These are phyloP conservation scores for Lithobius niger DNA, from an alignment of 1,140 invertebrate genomes.

Conservation along the genomic window DNA sequence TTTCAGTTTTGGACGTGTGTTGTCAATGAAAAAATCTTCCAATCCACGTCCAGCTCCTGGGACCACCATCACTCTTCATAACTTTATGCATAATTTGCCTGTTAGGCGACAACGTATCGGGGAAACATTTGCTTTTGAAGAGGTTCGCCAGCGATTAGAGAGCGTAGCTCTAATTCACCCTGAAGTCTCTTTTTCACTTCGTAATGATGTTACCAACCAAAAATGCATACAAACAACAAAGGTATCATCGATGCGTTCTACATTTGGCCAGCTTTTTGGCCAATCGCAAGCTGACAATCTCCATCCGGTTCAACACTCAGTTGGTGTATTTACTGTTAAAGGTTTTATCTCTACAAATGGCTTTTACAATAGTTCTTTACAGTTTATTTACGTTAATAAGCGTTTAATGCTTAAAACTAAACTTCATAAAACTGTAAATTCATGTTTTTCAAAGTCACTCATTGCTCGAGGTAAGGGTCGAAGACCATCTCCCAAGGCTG, in stretches of 20 bases:
- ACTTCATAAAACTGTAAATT: constrained; percentile 38
- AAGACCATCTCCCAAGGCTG: too few relatives aligned
- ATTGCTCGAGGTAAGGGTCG: too few relatives aligned
- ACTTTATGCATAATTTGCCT: constrained; percentile 46
- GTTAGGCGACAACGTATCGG: constrained; percentile 43
- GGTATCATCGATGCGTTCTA: constrained; percentile 35
- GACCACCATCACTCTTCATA: constrained; percentile 46
- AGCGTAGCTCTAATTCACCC: constrained; percentile 43
- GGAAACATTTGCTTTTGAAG: constrained; percentile 39
- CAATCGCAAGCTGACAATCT: too few relatives aligned
- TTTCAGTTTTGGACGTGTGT: constrained; percentile 32
- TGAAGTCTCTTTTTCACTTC: constrained; percentile 40
- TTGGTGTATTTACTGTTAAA: too few relatives aligned
- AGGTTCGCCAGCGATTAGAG: constrained; percentile 40
- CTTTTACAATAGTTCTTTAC: constrained; percentile 33
- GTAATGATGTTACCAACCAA: constrained; percentile 42
- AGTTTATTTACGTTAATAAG: constrained; percentile 49
- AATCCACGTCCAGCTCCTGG: constrained; percentile 39
- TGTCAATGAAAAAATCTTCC: constrained; percentile 24
- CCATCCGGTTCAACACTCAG: too few relatives aligned
- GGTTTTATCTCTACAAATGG: constrained; percentile 40
- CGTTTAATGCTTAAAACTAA: constrained; percentile 37
- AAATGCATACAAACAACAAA: constrained; percentile 42
- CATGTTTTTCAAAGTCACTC: constrained; percentile 28
- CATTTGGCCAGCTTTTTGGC: constrained; percentile 39